Evolutionary conservation across 2,113 vertebrate genomes (phyloP), one percentile per base, ranked within the genome.

Genomic region (Antechinus stuartii): DNA sequence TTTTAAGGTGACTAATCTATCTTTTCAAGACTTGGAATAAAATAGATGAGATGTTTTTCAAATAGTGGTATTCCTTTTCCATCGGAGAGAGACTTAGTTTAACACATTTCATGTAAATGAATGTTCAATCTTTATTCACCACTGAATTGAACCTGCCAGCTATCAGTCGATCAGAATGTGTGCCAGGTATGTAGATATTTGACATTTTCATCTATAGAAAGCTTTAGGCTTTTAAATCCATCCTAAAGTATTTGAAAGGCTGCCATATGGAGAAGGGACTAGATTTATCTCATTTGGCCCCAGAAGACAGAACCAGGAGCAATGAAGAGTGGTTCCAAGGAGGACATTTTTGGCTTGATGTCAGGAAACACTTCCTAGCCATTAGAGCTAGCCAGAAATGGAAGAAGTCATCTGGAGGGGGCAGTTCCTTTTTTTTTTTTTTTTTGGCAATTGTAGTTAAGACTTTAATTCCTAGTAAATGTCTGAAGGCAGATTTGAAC

Each of bases 11-110:
- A 96, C 95, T 54, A 42, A 84, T 30, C 8, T 92, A 94, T 76
- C 93, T 94, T 94, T 27, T 24, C 91, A 92, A 96, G 96, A 89
- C 93, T 14, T 93, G 3, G 94, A 97, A 97, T 97, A 96, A 98
- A 96, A 97, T 42, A 93, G 25, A 54, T 94, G 93, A 90, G 26
- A 94, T 76, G 22, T 2, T 27, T 93, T 96, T 91, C 30, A 11
- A 92, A 95, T 91, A 49, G 22, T 92, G 54, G 46, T 9, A 3
- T 94, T 91, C 3, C 54, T 91, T 96, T 90, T 91, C 61, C 92
- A 93, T 55, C 55, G 68, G 91, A 92, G 46, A 76, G 93, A 54
- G 8, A 47, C 90, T 95, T 94, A 0, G 96, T 96, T 91, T 90
- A 30, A 92, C 84, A 95, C 57, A 56, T 27, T n/a, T 91, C 90